Evolutionary conservation across 2,797 vertebrate genomes (phyloP), one percentile per base, ranked within the genome.

Genomic region (Cichlasoma orientale): DNA sequence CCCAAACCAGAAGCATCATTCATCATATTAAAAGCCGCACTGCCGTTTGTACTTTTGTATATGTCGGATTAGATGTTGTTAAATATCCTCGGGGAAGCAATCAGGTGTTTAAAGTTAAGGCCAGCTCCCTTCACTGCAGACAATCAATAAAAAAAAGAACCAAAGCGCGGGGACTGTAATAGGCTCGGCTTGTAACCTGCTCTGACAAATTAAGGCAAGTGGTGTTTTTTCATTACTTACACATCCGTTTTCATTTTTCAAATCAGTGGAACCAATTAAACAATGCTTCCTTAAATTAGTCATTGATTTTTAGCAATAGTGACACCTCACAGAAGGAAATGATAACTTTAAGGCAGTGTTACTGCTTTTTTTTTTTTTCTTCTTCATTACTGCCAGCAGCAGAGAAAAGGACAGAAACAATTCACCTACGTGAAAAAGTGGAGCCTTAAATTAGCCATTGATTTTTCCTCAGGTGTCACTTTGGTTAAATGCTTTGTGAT

Each of bases 231-330:
- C 91, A 93, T 93, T 92, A 93, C 93, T 86, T 89, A 92, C 90
- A 94, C 92, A 93, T 94, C 93, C 93, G 92, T 80, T 93, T 95
- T 93, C 93, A 93, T 95, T 95, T 93, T 92, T 93, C 84, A 90
- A 91, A 92, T 91, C 91, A 86, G 89, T 88, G 84, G 86, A 94
- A 92, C 82, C 93, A 94, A 95, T 95, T 94, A 95, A 94, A 94
- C 93, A 93, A 90, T 83, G 89, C 89, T 83, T 89, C 92, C 88
- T 94, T 93, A 92, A 95, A 95, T 94, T 94, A 94, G 89, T 85
- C 92, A 94, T 94, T 94, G 94, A 94, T 95, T 95, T 95, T 92
- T 90, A 88, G 87, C 87, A 77, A 82, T 87, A 89, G 92, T 93
- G 94, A 93, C 93, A 93, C 92, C 90, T 90, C 83, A 82, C 85